phyloP scores from a whole-genome alignment of 1,140 invertebrate species.

The Dreissena polymorpha region DNA sequence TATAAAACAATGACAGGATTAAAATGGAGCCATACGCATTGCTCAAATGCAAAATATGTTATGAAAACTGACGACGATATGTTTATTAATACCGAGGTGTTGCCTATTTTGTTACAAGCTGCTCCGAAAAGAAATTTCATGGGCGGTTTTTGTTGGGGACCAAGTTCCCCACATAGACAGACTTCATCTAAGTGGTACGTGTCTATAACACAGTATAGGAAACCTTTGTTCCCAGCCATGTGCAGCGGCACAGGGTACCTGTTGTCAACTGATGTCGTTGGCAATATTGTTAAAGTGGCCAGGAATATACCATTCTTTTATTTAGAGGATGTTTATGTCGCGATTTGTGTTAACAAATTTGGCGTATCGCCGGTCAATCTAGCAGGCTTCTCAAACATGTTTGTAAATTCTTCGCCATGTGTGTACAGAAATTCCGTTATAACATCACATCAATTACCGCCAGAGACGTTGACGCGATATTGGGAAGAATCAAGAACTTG shows the following conservation, averaged over 20 bases:
- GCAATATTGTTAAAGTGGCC: no score
- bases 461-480: no score
- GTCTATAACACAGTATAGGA: slow-evolving; percentile 62
- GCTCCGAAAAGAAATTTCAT: slow-evolving; percentile 38
- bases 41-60: slow-evolving; percentile 58
- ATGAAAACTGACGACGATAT: slow-evolving; percentile 82
- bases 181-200: slow-evolving; percentile 78
- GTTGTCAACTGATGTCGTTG: slow-evolving; percentile 75
- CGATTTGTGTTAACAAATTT: slow-evolving; percentile 60
- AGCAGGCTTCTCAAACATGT: slow-evolving; percentile 58
- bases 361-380: slow-evolving; percentile 52
- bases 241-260: slow-evolving; percentile 79
- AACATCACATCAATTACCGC: no score
- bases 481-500: no score
- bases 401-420: slow-evolving; percentile 55
- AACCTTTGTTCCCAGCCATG: slow-evolving; percentile 79
- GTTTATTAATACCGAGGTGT: no score
- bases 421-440: no score
- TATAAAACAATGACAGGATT: slow-evolving; percentile 92
- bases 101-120: no score
- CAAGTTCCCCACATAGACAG: slow-evolving; percentile 69
- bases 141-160: no score
- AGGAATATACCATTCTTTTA: no score
- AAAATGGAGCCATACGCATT: slow-evolving; percentile 87
- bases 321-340: no score